Base-by-base conservation (phyloP, 2,113 vertebrate species). In the Cygnus buccinator region DNA sequence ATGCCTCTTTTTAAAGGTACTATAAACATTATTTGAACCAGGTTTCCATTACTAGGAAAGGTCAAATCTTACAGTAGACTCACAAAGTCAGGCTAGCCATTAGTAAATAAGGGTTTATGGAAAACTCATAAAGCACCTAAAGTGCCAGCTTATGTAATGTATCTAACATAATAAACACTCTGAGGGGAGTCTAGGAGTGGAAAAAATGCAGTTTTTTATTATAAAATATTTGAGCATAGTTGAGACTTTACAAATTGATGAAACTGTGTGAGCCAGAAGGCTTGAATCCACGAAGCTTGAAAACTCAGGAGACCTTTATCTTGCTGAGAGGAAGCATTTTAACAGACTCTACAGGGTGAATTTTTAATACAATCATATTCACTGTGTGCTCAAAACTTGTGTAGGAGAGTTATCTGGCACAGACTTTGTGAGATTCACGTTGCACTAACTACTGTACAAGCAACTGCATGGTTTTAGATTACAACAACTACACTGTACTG, bases 51-150 rank as follows among this genome's bases (percentile, higher is more conserved):
- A 92, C 66, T 63, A 66, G 33, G 58, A 73, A 93, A 93, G 94
- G 85, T 96, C 86, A 92, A 94, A 91, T 73, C 79, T 87, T 92
- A 86, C 48, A 46, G 50, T 73, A 92, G 80, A 76, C 83, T 93
- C 77, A 93, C 77, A 91, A 95, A 95, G 74, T 87, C 78, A 89
- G 74, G 41, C 87, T 86, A 93, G 82, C 76, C 78, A 87, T 95
- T 96, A 94, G 94, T 93, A 95, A 97, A 95, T 94, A 90, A 92
- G 73, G 79, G 79, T 95, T 95, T 95, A 95, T 88, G 89, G 95
- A 97, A 97, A 96, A 95, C 78, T 86, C 93, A 94, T 97, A 97
- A 97, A 94, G 94, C 57, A 90, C 89, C 68, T 90, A 50, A 97
- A 95, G 75, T 94, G 76, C 87, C 82, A 93, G 89, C 59, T 95